Percentiles rank a stretch among this genome's conserved stretches.
Evolutionary conservation across 1,140 invertebrate genomes (phyloP).

Genomic region (Magallana angulata): DNA sequence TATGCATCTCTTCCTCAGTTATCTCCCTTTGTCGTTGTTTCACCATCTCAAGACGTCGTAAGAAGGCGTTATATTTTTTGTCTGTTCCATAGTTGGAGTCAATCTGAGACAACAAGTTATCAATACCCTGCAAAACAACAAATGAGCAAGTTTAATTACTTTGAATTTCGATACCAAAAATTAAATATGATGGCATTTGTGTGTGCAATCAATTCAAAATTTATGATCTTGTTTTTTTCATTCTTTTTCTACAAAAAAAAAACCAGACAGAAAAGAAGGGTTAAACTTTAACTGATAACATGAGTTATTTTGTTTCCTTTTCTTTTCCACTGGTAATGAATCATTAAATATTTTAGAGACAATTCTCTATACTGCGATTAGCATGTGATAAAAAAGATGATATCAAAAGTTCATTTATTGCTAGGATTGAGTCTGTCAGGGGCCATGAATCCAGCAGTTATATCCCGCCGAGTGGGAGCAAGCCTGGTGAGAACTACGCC

Average conservation of each 20-base stretch:
- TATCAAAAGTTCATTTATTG: not conserved
- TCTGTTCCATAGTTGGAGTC: conserved; percentile 12
- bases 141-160: not conserved
- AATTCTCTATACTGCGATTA: not conserved
- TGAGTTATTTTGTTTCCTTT: too few relatives aligned
- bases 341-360: not conserved
- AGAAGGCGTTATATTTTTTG: conserved; percentile 41
- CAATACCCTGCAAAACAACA: conserved; percentile 48
- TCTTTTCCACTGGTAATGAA: not conserved
- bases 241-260: too few relatives aligned
- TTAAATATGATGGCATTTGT: too few relatives aligned
- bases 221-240: too few relatives aligned
- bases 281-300: too few relatives aligned
- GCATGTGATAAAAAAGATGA: not conserved
- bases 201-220: too few relatives aligned
- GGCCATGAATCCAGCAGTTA: not conserved
- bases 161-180: not conserved
- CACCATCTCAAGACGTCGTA: conserved; percentile 45
- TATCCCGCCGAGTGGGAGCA: not conserved
- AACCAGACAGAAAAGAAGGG: too few relatives aligned
- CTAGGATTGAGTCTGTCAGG: not conserved
- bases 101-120: conserved; percentile 42
- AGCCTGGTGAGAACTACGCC: not conserved
- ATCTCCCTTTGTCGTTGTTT: conserved; percentile 60
- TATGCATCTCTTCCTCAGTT: conserved; percentile 64